Conservation (phyloP, 2,888 invertebrate species). For the Lottia scabra region DNA sequence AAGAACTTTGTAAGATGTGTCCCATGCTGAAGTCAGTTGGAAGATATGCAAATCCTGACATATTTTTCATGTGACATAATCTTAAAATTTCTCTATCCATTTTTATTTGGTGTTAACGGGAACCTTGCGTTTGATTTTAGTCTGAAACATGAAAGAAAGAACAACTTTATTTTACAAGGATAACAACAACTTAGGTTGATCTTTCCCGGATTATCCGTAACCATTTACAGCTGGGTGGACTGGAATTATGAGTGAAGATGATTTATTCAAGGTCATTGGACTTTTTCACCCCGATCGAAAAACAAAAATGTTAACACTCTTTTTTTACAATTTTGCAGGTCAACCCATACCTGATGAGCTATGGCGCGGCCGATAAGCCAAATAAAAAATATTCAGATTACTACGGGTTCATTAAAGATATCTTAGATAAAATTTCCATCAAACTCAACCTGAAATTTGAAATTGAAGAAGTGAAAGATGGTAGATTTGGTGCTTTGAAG, state of each 20-base stretch:
- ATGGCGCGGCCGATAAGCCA: background rate
- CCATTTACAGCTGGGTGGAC: too few species aligned
- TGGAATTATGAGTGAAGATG: too few species aligned
- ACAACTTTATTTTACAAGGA: too few species aligned
- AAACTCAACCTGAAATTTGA: conserved; percentile 28
- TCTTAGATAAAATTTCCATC: conserved; percentile 38
- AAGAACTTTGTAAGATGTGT: background rate
- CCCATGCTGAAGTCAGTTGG: background rate
- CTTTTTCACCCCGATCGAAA: too few species aligned
- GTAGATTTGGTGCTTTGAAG: conserved; percentile 26
- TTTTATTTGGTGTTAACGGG: too few species aligned
- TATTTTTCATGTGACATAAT: background rate
- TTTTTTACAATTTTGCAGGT: conserved; percentile 18
- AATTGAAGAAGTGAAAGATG: conserved; percentile 26
- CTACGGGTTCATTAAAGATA: conserved; percentile 45
- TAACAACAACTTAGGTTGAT: too few species aligned
- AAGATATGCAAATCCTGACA: too few species aligned
- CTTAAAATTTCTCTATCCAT: too few species aligned
- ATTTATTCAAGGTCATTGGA: too few species aligned
- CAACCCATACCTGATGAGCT: conserved; percentile 24
- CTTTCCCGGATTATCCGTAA: too few species aligned
- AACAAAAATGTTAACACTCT: background rate
- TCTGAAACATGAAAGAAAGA: too few species aligned
- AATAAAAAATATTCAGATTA: conserved; percentile 19
- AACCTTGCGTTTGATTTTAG: too few species aligned